Base-by-base conservation (phyloP, 2,113 vertebrate genomes). In the Hippocampus zosterae region DNA sequence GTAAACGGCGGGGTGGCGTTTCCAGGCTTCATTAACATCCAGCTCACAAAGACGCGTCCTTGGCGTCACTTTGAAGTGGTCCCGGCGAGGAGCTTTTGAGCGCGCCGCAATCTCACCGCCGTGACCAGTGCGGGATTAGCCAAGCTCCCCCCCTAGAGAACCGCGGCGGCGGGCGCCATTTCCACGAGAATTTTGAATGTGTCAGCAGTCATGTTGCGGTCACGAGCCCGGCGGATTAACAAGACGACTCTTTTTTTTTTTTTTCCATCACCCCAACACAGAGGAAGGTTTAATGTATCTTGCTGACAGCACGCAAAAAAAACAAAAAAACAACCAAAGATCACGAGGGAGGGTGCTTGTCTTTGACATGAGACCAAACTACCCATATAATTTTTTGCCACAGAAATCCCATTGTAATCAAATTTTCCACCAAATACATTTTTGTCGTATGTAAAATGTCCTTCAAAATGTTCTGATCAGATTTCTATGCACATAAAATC, bases 211-310 rank as follows among this genome's bases (percentile, higher is more conserved):
- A 70, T 74, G 64, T 82, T 79, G 67, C 25, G 55, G 75, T 71
- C 81, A 65, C 78, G 81, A 80, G 79, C 80, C 73, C 44, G 70
- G 75, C 80, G 81, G 86, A 91, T 91, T 89, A 90, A 89, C 84
- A 73, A 81, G 77, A 87, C 87, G 82, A 81, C 77, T 78, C 72
- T 76, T 71, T 72, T 21, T 61, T 67, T 69, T 25, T 46, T 50
- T 71, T 77, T 74, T 75, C 71, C 80, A 68, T 25, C 21, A 79
- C 53, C 66, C 86, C 72, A 15, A 11, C 68, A 67, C 78, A 72
- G 83, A 88, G 88, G 85, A 83, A 86, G 88, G 89, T 86, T 87
- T 90, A 83, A 75, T 77, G 76, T 61, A 8, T 29, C 57, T 60
- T 60, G 57, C 27, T 60, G 57, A 60, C 27, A 33, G 19, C 57